Conservation (phyloP, 2,888 invertebrate genomes). For the Gastracanthus pulcherrimus region DNA sequence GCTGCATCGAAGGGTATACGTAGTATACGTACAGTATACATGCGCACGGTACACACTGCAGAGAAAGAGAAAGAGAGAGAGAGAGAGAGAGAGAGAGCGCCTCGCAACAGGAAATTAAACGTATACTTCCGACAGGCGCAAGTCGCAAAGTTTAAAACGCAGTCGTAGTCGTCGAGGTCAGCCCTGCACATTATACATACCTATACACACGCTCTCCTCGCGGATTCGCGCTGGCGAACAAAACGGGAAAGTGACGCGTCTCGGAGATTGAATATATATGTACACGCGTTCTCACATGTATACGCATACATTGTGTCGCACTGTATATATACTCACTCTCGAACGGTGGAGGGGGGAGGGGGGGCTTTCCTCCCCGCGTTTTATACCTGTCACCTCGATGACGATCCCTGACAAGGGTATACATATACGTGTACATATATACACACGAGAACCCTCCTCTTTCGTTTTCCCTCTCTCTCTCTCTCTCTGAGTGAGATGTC, state of each 20-base stretch:
- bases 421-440: too few species aligned
- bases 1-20: background rate
- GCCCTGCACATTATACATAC: too few species aligned
- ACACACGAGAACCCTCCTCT: constrained; percentile 63
- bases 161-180: constrained; percentile 45
- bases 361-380: constrained; percentile 52
- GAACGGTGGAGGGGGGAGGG: background rate
- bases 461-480: constrained; percentile 60
- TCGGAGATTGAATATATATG: constrained; percentile 42
- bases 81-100: too few species aligned
- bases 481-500: constrained; percentile 21
- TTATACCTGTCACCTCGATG: constrained; percentile 75
- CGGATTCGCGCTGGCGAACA: constrained; percentile 25
- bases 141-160: constrained; percentile 37
- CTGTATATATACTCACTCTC: too few species aligned
- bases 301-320: background rate
- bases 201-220: constrained; percentile 12
- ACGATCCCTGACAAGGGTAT: constrained; percentile 75
- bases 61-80: too few species aligned
- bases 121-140: constrained; percentile 43
- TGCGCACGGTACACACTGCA: too few species aligned
- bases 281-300: background rate
- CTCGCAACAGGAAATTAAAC: constrained; percentile 52
- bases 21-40: too few species aligned
- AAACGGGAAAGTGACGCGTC: constrained; percentile 44